Percentiles rank a stretch among this genome's conserved stretches.
Evolutionary conservation across 2,888 invertebrate species (phyloP).

Genomic region (Spodoptera picta): DNA sequence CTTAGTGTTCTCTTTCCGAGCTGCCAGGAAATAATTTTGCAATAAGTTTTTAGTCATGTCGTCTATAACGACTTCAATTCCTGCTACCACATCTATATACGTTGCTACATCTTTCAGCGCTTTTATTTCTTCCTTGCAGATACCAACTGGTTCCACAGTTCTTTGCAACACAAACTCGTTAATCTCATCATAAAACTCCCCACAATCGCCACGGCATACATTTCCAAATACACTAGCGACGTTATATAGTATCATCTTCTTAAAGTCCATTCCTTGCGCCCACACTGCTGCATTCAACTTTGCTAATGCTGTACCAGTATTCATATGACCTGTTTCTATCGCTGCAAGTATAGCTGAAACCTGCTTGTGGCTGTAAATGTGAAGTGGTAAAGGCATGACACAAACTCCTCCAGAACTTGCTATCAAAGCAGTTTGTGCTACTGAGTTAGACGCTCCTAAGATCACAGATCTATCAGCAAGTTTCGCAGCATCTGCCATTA

Average conservation of each 20-base stretch:
- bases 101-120: slow-evolving; percentile 67
- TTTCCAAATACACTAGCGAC: slow-evolving; percentile 78
- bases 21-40: slow-evolving; percentile 77
- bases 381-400: slow-evolving; percentile 76
- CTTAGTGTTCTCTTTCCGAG: slow-evolving; percentile 73
- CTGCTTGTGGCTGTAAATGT: slow-evolving; percentile 76
- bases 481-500: slow-evolving; percentile 76
- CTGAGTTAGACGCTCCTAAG: slow-evolving; percentile 69
- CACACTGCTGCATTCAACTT: slow-evolving; percentile 77
- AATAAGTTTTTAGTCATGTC: slow-evolving; percentile 70
- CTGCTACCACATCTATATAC: slow-evolving; percentile 76
- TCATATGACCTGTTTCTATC: slow-evolving; percentile 75
- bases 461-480: slow-evolving; percentile 69
- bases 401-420: slow-evolving; percentile 78
- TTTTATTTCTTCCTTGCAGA: slow-evolving; percentile 66
- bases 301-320: slow-evolving; percentile 60
- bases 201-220: slow-evolving; percentile 76
- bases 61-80: slow-evolving; percentile 70
- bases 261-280: slow-evolving; percentile 81
- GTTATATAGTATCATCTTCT: slow-evolving; percentile 74
- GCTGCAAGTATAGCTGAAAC: slow-evolving; percentile 68
- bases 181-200: slow-evolving; percentile 75
- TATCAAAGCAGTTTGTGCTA: slow-evolving; percentile 67
- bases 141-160: slow-evolving; percentile 62
- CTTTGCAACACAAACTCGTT: slow-evolving; percentile 72